Evolutionary conservation across 92 coral and sea anemone species (phyloP), one percentile per base, ranked within the genome.

Genomic region (Montipora capitata): DNA sequence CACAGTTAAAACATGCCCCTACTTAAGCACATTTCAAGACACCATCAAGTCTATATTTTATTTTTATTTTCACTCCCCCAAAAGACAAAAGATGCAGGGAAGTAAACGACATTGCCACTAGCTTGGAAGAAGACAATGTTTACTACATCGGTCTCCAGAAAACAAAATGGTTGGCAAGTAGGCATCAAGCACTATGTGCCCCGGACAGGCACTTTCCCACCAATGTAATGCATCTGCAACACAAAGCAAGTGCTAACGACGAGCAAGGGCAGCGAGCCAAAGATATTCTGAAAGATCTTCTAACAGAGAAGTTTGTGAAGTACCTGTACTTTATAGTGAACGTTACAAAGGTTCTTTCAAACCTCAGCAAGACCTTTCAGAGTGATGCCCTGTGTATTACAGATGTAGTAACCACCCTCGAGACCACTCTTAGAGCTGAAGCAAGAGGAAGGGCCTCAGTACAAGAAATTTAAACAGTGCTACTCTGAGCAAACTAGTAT

Each of bases 371-470:
- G 58, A 51, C 72, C 39, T 73, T 83, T 83, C 72, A 83, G 5
- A 83, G 78, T 43, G 64, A 83, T 68, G 64, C 51, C 38, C 87
- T 83, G 59, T 57, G 58, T 72, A 83, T 83, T 41, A 83, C 87
- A 14, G 80, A 83, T 40, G 87, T 83, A 56, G 67, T 68, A 54
- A 83, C 38, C 5, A 83, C 58, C 68, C 49, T 83, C 68, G 87
- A 83, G 72, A 38, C 87, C 71, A 70, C 87, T 43, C 67, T 83
- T 1, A 27, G 35, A 27, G 35, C 35, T 27, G 35, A 69, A 64
- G 72, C 38, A 83, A 72, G 2, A 13, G 72, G 78, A 71, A 83
- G 43, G 78, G 67, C 71, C 77, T 83, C 18, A 72, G 43, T 54
- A 48, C 45, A 52, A 83, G 77, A 41, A n/a, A 83, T 56, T 64